Base-by-base conservation (phyloP, 1,140 invertebrate genomes). In the Matsumurasca onukii region DNA sequence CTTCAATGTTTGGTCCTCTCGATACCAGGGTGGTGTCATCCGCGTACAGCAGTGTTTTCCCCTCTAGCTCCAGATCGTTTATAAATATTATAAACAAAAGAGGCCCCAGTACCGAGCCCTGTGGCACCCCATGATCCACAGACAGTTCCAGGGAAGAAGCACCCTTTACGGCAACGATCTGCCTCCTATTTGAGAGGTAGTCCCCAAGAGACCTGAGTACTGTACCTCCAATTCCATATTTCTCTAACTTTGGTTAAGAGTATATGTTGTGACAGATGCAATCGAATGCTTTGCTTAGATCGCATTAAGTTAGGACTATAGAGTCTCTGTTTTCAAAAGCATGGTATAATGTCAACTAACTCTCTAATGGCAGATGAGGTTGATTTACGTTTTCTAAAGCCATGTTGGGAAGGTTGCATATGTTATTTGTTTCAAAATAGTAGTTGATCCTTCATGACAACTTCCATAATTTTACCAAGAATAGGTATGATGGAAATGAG, bases 361-460 rank as follows among this genome's bases (percentile, higher is more conserved):
- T 3, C 30, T 17, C n/a, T 31, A 3, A 61, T 17, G n/a, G 57
- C 57, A 61, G n/a, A 24, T 22, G 30, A 24, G n/a, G 57, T 61
- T 1, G 57, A 61, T n/a, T 27, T 20, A 27, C 30, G n/a, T n/a
- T 25, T 25, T 61, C 57, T 61, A 24, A 27, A 61, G 1, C 22
- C 57, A 24, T 61, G 30, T 27, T 61, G 57, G n/a, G 20, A 27
- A 1, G 1, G 1, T 2, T 27, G 29, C 20, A 27, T 1, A 61
- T n/a, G 57, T 61, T 24, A 61, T 61, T 61, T 20, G 57, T 27
- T 13, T 61, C 30, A 27, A 61, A 61, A 31, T 61, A 61, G n/a
- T 24, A 61, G 30, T 24, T 61, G 57, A 1, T 27, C 3, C 20
- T 27, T 27, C 57, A 61, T 61, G 25, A 25, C 20, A 31, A 27